Evolutionary conservation across 53 echinoderm and acorn worm genomes (phyloP), one percentile per base, ranked within the genome.

Genomic region (Astropecten irregularis): DNA sequence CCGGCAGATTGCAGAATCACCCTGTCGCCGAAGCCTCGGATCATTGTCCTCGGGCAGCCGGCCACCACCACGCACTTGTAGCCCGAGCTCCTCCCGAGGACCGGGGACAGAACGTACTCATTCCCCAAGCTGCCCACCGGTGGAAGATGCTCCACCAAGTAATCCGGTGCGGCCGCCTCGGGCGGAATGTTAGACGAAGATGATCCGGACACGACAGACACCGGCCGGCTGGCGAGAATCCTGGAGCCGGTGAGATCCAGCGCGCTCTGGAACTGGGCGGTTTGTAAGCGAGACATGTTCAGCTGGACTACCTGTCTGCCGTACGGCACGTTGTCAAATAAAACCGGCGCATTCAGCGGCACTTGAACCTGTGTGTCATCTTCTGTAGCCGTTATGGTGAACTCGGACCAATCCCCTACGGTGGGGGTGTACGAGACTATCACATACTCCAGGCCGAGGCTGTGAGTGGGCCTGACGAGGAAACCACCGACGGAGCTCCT

Each of bases 81-180:
- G 16, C 85, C 85, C 22, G 83, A 71, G 42, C 6, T 11, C 18
- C 40, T 44, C 18, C 72, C 84, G 20, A 32, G 68, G 33, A 85
- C 55, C 3, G 89, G 89, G 0, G 89, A 77, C 2, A 89, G 77
- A 5, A 69, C 69, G 42, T 83, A 66, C 10, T 74, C 59, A 25
- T 73, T 84, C 29, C 89, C 89, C 22, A 67, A 73, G 13, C 77
- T 69, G 55, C 76, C 68, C 6, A 89, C 52, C 0, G 89, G 89
- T 22, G 89, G 89, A 15, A 89, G 83, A 48, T 89, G 89, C 42
- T 89, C 89, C 15, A 89, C 79, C 22, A 89, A 21, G 63, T 89
- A 59, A 19, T 61, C 85, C 16, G 77, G 68, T 16, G 76, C 52
- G 40, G 70, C 85, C 10, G 40, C 33, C 13, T 85, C 85, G 14